A percentile compares a stretch with the other conserved stretches of the same genome.
These are phyloP conservation scores for Rhysida immarginata DNA, from an alignment of 1,140 invertebrate genomes.

Conservation along the genomic window DNA sequence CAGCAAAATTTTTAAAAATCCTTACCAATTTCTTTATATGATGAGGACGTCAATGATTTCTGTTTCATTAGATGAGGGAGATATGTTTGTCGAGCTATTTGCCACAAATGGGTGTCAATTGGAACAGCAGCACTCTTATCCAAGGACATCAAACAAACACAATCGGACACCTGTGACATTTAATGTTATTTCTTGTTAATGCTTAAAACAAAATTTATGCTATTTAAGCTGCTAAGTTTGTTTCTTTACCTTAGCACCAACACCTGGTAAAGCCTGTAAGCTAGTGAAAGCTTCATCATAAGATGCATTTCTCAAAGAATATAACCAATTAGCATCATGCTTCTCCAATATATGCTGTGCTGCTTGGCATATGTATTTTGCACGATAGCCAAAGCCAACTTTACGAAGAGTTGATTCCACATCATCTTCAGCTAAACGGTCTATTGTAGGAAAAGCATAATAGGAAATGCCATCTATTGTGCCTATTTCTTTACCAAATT, in stretches of 20 bases:
- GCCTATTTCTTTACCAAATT: conserved; percentile 64
- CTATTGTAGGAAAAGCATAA: conserved; percentile 64
- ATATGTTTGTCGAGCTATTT: conserved; percentile 70
- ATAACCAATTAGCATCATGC: conserved; percentile 54
- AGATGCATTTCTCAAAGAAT: conserved; percentile 42
- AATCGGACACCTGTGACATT: conserved; percentile 74
- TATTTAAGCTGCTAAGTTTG: too few species aligned
- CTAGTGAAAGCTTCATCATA: conserved; percentile 56
- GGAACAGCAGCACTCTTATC: conserved; percentile 76
- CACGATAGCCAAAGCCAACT: conserved; percentile 57
- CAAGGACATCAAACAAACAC: conserved; percentile 92
- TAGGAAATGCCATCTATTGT: conserved; percentile 45
- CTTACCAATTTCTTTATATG: conserved; percentile 65
- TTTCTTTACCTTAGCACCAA: conserved; percentile 79
- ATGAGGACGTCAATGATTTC: conserved; percentile 66
- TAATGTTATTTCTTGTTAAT: conserved; percentile 9
- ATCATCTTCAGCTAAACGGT: conserved; percentile 37
- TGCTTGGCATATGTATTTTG: conserved; percentile 63
- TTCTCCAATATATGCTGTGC: conserved; percentile 47
- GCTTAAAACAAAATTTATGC: too few species aligned
- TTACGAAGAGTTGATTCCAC: conserved; percentile 54
- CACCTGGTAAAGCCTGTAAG: conserved; percentile 61
- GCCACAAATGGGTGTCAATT: conserved; percentile 92
- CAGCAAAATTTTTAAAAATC: too few species aligned
- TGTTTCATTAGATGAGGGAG: conserved; percentile 55